Base-by-base conservation (phyloP, 1,140 invertebrate genomes). In the Magallana gigas region DNA sequence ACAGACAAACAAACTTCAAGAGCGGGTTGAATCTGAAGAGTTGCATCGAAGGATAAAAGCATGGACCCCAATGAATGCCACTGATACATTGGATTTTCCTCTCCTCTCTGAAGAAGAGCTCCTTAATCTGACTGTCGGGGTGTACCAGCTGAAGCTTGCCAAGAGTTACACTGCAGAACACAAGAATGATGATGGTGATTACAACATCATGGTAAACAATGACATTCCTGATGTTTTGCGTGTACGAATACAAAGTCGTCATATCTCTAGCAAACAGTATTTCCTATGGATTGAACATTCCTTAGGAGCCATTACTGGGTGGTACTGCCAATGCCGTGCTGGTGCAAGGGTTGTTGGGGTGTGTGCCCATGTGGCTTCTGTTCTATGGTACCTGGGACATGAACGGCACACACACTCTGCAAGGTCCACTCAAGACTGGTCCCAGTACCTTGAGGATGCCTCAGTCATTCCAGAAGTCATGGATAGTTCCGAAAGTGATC, bases 341-440 rank as follows among this genome's bases (percentile, higher is more conserved):
- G 89, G 89, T 59, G 83, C 89, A 4, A 36, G 84, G n/a, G 76
- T 85, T 62, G 84, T 86, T 57, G 89, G 87, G 9, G 71, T 76
- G 14, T 90, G 85, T 84, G 60, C 87, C 9, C 89, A 90, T 48
- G 56, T 84, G 71, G 48, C 89, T 29, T 58, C 89, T 12, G 87
- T 90, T 16, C 12, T 90, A 3, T 88, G 89, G 89, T 90, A 86
- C 56, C 59, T 88, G 9, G 86, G 89, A 9, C 71, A 7, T 82
- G 76, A 83, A 56, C 23, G 82, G 29, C 81, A 85, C 18, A 16
- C 48, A 12, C 14, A 14, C 7, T 60, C 14, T 12, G 18, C 36
- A 48, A 48, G 5, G 36, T 48, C 36, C 36, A 48, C 36, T 23
- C 48, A 57, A 12, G 18, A 86, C 68, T 90, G 85, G 89, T 8